These are phyloP conservation scores for Zaprionus ornatus DNA, from an alignment of 1,140 invertebrate species.

Conservation along the genomic window DNA sequence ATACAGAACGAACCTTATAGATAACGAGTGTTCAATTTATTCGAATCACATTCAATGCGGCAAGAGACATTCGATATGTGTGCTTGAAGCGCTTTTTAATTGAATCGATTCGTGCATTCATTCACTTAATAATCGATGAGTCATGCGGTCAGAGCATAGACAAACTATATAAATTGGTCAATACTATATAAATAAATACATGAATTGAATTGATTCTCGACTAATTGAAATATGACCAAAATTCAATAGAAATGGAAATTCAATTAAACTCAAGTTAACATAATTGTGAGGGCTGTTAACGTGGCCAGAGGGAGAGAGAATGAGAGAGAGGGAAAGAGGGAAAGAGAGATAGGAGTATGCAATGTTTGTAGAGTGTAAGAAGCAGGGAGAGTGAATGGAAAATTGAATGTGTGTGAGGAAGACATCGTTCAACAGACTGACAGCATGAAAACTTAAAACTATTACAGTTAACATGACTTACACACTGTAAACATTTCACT, in stretches of 20 bases:
- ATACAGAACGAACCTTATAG: not conserved
- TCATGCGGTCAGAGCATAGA: not conserved
- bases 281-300: not conserved
- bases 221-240: slow-evolving; percentile 1
- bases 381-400: not conserved
- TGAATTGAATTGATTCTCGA: not conserved
- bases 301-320: not conserved
- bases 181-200: not conserved
- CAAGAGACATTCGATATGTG: not conserved
- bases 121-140: slow-evolving; percentile 1
- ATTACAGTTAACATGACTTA: not conserved
- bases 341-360: not conserved
- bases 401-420: too few relatives aligned
- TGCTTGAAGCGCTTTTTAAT: slow-evolving; percentile 13
- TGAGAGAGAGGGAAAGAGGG: not conserved
- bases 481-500: not conserved
- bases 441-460: not conserved
- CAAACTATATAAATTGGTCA: not conserved
- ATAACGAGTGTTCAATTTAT: not conserved
- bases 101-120: slow-evolving; percentile 1
- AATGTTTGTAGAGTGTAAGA: too few relatives aligned
- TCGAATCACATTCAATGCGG: not conserved
- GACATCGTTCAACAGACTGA: too few relatives aligned
- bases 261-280: slow-evolving; percentile 1
- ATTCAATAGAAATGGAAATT: not conserved